Evolutionary conservation across 1,140 invertebrate genomes (phyloP).

Genomic region (Bilobella aurantiaca): DNA sequence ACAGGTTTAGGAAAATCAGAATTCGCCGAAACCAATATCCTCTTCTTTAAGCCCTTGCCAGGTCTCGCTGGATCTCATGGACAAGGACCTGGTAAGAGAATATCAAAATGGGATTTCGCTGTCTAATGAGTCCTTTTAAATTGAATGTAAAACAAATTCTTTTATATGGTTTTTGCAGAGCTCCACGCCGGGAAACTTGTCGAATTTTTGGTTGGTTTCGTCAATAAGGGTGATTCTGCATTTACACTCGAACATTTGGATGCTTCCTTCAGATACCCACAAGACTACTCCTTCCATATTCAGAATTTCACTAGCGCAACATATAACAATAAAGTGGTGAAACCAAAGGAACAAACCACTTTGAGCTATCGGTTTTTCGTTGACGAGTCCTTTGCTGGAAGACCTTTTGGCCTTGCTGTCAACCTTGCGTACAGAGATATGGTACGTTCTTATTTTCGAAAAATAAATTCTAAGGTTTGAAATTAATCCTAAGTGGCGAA

Average conservation of each 20-base stretch:
- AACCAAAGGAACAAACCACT: conserved; percentile 84
- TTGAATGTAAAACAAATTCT: neutral
- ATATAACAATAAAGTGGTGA: conserved; percentile 81
- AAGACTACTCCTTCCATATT: conserved; percentile 96
- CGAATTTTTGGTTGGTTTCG: conserved; percentile 91
- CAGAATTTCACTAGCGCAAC: conserved; percentile 90
- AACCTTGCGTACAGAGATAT: conserved; percentile 86
- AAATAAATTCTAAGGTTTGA: conserved; percentile 3
- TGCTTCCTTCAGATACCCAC: conserved; percentile 94
- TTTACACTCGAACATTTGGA: conserved; percentile 87
- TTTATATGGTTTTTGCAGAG: conserved; percentile 51
- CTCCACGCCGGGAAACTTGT: conserved; percentile 82
- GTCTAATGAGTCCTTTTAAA: neutral
- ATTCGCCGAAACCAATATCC: conserved; percentile 79
- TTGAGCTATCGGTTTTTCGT: conserved; percentile 91
- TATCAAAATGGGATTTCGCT: neutral
- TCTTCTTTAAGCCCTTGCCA: conserved; percentile 73
- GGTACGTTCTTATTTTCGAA: conserved; percentile 42
- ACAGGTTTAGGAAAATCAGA: conserved; percentile 56
- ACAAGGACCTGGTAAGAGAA: conserved; percentile 45
- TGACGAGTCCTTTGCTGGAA: conserved; percentile 84
- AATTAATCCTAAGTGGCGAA: too few relatives aligned
- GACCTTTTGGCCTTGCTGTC: conserved; percentile 89
- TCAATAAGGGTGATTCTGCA: conserved; percentile 82
- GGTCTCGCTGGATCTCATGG: conserved; percentile 45